A percentile compares a stretch with the other conserved stretches of the same genome.
Evolutionary conservation across 2,113 vertebrate species (phyloP).

Genomic region (Macheiramphus alcinus): DNA sequence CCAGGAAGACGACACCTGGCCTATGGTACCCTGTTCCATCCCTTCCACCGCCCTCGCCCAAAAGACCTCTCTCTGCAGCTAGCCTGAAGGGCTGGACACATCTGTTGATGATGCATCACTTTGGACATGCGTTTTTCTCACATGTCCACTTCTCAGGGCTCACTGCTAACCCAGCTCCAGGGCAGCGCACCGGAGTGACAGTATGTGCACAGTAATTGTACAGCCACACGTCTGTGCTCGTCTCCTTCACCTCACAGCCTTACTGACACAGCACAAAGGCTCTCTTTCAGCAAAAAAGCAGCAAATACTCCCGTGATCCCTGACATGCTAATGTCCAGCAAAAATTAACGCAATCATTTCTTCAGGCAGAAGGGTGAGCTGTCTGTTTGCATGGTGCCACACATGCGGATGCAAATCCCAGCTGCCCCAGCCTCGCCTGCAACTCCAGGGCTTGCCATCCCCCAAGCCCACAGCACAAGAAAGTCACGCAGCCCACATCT

Average conservation of each 20-base stretch:
- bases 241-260: background rate
- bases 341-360: fast-evolving
- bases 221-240: fast-evolving
- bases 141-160: background rate
- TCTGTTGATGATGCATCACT: background rate
- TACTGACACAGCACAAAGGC: background rate
- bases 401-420: fast-evolving
- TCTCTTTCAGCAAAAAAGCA: background rate
- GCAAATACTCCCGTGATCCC: fast-evolving
- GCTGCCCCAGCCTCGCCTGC: background rate
- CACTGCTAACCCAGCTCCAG: background rate
- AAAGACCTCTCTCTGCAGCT: background rate
- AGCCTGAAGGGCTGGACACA: background rate
- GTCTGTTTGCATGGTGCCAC: background rate
- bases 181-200: fast-evolving
- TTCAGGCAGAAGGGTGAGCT: background rate
- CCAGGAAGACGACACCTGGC: background rate
- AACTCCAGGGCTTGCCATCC: background rate
- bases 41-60: fast-evolving
- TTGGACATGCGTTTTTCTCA: fast-evolving
- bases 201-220: fast-evolving
- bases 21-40: background rate
- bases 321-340: fast-evolving
- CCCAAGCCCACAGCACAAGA: background rate
- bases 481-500: background rate